Conservation (phyloP, 2,888 invertebrate genomes). For the Melipona bicolor region DNA sequence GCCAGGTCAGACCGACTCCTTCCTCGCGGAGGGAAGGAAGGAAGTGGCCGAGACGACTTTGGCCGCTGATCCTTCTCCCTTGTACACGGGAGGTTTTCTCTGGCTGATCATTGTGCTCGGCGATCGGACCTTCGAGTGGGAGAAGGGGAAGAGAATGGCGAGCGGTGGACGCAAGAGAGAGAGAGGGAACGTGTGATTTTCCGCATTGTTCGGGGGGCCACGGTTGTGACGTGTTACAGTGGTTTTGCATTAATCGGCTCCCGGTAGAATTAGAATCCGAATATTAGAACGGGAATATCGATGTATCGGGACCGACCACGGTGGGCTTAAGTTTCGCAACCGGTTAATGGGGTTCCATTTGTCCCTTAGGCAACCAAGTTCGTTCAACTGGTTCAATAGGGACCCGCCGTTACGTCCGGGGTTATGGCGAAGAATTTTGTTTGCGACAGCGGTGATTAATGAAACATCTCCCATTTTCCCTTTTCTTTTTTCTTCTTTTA, state of each 20-base stretch:
- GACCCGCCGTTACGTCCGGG: not conserved
- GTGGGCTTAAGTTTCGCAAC: not conserved
- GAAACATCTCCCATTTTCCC: no score
- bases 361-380: not conserved
- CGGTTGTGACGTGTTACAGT: constrained; percentile 14
- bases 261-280: not conserved
- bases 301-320: not conserved
- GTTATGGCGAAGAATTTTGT: not conserved
- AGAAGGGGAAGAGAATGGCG: not conserved
- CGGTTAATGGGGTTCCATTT: not conserved
- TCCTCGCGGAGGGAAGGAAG: not conserved
- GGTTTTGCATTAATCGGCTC: constrained; percentile 3
- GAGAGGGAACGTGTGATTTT: not conserved
- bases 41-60: not conserved
- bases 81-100: not conserved
- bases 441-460: not conserved
- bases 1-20: constrained; percentile 2
- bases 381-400: not conserved
- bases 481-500: no score
- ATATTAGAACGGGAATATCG: not conserved
- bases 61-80: not conserved
- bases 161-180: not conserved
- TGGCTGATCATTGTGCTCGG: not conserved
- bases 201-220: not conserved
- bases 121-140: not conserved